Base-by-base conservation (phyloP, 2,797 vertebrate genomes). In the Lates japonicus region DNA sequence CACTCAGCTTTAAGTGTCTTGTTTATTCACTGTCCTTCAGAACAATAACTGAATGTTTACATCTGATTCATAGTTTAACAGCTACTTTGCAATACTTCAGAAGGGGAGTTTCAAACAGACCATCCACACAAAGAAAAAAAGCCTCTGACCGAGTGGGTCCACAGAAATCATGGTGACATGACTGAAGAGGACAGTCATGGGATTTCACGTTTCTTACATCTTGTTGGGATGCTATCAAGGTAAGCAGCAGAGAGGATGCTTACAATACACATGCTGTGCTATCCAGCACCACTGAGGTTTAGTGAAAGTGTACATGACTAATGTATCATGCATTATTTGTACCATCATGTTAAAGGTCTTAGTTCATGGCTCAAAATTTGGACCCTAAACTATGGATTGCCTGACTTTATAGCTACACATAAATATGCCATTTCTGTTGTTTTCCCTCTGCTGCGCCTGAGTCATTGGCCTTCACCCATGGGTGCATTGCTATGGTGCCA, bases 381-480 rank as follows among this genome's bases (percentile, higher is more conserved):
- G 31, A 62, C 44, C 11, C 14, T 52, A 17, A 29, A 31, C 67
- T 74, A 25, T 63, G 52, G 68, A 61, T 67, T 10, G 6, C 22
- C 42, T 58, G 17, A 29, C 41, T 76, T 63, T 49, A 44, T 31
- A 66, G 41, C 17, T n/a, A 31, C 44, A 82, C 37, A 78, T 62
- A 35, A 59, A 46, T 31, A 65, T 67, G 48, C 33, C 0, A 48
- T 65, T 59, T 76, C 37, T 67, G 41, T 46, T 63, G 42, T 31
- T 49, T 61, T 5, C 17, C 41, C 54, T 46, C 39, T 72, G 48
- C 72, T 29, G 41, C 19, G 35, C 12, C 51, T 35, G 46, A 68
- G 31, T 79, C 51, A 68, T 13, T 62, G 29, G 54, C 57, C 20
- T 60, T 75, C 57, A 74, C 80, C 60, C 67, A 57, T 60, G 78